Evolutionary conservation across 2,113 vertebrate genomes (phyloP), one percentile per base, ranked within the genome.

Genomic region (Tetrax tetrax): DNA sequence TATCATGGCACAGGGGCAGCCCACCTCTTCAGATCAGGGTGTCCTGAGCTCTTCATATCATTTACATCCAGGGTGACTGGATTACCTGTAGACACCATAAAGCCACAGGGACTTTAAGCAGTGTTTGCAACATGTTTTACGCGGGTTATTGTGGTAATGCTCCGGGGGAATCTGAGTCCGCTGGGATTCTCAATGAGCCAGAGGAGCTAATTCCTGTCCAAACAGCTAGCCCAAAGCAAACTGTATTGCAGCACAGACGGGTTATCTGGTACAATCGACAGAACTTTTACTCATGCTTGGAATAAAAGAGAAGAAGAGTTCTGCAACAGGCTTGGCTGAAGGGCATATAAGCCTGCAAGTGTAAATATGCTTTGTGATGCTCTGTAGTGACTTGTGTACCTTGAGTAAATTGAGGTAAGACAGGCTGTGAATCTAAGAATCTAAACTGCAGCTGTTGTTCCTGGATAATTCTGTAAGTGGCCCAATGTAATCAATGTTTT

Each of bases 151-250:
- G 33, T 51, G 16, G 48, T 66, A 87, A 72, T 53, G 23, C 14
- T 54, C 19, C 7, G 0, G 14, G 31, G 27, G 9, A 12, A 78
- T 63, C 57, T 23, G 56, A 85, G 37, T 83, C 70, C 77, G 6
- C 12, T 0, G 0, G 28, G 74, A 56, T 71, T 87, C 65, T 63
- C n/a, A 61, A 41, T 0, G 0, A 85, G 61, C 24, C 33, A 43
- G 29, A 60, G 60, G 12, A 75, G 41, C 60, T 57, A 47, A 66
- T 76, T 84, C 10, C 14, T 71, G 20, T 60, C 57, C 12, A 2
- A 47, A 65, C 13, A 76, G 50, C 31, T n/a, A 89, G 54, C 33
- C 50, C 37, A 65, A 79, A 61, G 15, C 54, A 83, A 93, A 68
- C 15, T 47, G 4, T 27, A 13, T 35, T 76, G 18, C 23, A 60